Percentiles rank a stretch among this genome's conserved stretches.
phyloP scores from a whole-genome alignment of 2,888 invertebrate genomes.

The Latrodectus hesperus region DNA sequence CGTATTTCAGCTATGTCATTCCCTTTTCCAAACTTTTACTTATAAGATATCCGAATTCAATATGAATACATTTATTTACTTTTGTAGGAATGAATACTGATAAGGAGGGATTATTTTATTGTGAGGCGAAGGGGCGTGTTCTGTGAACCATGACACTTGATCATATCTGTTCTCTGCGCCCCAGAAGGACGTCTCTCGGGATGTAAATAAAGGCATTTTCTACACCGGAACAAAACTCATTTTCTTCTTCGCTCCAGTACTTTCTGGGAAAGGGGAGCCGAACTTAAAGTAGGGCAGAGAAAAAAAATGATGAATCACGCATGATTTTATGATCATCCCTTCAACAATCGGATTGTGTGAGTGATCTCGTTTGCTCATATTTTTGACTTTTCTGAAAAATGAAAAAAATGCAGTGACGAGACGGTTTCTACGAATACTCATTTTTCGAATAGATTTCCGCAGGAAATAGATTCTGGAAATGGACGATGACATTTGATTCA shows the following conservation, averaged over 20 bases:
- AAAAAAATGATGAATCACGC: constrained; percentile 32
- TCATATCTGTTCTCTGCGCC: too few relatives aligned
- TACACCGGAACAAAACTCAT: constrained; percentile 15
- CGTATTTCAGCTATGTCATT: too few relatives aligned
- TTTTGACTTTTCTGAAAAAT: neutral
- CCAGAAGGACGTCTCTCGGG: neutral
- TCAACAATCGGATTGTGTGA: constrained; percentile 1
- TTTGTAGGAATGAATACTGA: too few relatives aligned
- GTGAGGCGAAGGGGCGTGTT: too few relatives aligned
- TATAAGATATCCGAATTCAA: too few relatives aligned
- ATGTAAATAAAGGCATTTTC: constrained; percentile 25
- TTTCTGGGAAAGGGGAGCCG: neutral
- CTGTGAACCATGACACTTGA: too few relatives aligned
- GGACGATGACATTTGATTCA: too few relatives aligned
- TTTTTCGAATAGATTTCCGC: neutral
- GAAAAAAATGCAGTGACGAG: neutral
- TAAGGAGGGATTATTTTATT: too few relatives aligned
- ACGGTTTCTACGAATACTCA: neutral
- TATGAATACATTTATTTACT: too few relatives aligned
- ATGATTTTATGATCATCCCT: neutral
- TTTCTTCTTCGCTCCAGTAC: constrained; percentile 11
- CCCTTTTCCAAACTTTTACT: too few relatives aligned
- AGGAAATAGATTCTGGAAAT: too few relatives aligned
- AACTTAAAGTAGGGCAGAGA: constrained; percentile 10
- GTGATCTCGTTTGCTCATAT: neutral